Evolutionary conservation across 2,113 vertebrate genomes (phyloP).

Genomic region (Hyaena hyaena): DNA sequence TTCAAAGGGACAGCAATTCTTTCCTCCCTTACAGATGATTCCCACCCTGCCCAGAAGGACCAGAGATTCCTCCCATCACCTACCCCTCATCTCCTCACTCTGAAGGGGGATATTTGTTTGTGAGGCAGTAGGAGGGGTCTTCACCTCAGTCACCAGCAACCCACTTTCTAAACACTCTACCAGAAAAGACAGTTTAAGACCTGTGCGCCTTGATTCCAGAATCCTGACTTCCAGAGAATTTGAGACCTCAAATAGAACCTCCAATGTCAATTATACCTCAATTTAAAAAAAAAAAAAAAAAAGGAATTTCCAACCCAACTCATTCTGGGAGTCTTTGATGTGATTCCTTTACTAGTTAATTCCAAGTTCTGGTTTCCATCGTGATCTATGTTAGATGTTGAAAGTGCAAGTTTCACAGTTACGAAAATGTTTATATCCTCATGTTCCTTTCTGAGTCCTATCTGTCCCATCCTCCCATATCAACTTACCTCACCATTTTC

Average conservation of each 20-base stretch:
- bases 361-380: not conserved
- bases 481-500: slow-evolving; percentile 94
- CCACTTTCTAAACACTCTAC: not conserved
- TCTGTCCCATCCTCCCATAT: not conserved
- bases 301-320: not conserved
- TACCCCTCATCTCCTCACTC: not conserved
- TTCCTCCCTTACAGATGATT: not conserved
- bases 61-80: not conserved
- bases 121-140: not conserved
- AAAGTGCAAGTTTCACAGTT: not conserved
- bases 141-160: not conserved
- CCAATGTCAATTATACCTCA: not conserved
- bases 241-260: not conserved
- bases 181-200: not conserved
- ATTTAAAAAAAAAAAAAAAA: not conserved
- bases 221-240: not conserved
- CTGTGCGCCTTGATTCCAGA: not conserved
- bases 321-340: not conserved
- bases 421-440: not conserved
- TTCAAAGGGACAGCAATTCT: not conserved
- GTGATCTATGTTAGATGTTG: not conserved
- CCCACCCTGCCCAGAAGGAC: not conserved
- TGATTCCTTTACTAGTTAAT: not conserved
- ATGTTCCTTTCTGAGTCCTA: not conserved
- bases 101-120: not conserved